These are phyloP conservation scores for Drosophila melanosoma DNA, from an alignment of 2,888 invertebrate species.

Conservation along the genomic window DNA sequence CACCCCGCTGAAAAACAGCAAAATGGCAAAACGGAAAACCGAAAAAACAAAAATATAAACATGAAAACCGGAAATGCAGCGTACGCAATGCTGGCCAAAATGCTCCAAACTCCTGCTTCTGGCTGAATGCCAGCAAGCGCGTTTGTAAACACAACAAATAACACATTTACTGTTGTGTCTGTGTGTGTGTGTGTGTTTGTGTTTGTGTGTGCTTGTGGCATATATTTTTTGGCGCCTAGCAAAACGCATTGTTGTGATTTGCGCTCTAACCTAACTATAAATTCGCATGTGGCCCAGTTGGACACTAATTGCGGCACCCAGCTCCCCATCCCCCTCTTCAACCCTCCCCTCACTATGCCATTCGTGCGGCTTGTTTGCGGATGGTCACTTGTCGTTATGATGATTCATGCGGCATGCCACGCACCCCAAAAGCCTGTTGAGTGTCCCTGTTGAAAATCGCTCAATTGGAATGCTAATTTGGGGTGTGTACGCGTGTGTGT, in stretches of 20 bases:
- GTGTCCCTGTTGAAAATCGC: slow-evolving; percentile 48
- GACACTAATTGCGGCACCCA: slow-evolving; percentile 35
- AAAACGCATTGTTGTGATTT: slow-evolving; percentile 64
- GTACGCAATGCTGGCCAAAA: slow-evolving; percentile 54
- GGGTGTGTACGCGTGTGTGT: background rate
- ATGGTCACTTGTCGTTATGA: slow-evolving; percentile 69
- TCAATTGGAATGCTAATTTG: slow-evolving; percentile 70
- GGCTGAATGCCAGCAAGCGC: slow-evolving; percentile 54
- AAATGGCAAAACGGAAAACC: slow-evolving; percentile 1
- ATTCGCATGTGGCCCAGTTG: slow-evolving; percentile 51
- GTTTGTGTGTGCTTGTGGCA: slow-evolving; percentile 50
- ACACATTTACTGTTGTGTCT: slow-evolving; percentile 51
- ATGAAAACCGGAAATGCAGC: slow-evolving; percentile 68
- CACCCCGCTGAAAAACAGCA: background rate
- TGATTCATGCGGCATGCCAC: slow-evolving; percentile 70
- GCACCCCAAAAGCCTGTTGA: slow-evolving; percentile 51
- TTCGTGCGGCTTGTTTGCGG: slow-evolving; percentile 56
- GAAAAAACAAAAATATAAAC: slow-evolving; percentile 24
- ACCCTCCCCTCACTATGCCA: too few relatives aligned
- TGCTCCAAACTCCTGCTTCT: slow-evolving; percentile 19
- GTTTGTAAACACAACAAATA: slow-evolving; percentile 76
- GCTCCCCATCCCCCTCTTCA: background rate
- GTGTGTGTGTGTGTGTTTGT: slow-evolving; percentile 19
- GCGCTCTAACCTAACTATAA: slow-evolving; percentile 65
- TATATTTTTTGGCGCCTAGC: slow-evolving; percentile 68